A percentile compares a stretch with the other conserved stretches of the same genome.
phyloP scores from a whole-genome alignment of 2,113 vertebrate genomes.

The Pimephales promelas region DNA sequence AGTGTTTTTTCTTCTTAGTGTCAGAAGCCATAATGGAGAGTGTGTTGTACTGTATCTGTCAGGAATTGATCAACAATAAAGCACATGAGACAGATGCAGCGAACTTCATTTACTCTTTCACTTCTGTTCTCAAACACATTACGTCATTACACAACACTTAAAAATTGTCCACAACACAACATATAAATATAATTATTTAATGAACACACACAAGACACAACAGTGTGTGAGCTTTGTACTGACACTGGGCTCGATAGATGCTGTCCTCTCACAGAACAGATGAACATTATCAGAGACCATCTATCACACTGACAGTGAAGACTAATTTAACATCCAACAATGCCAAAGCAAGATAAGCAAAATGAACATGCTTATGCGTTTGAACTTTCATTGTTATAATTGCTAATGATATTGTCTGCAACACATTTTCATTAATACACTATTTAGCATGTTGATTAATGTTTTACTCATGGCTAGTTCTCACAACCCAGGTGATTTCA shows the following conservation, averaged over 20 bases:
- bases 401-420: not conserved
- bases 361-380: not conserved
- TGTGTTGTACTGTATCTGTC: too few relatives aligned
- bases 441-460: not conserved
- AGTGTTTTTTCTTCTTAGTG: not conserved
- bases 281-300: constrained; percentile 36
- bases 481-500: not conserved
- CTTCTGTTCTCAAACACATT: too few relatives aligned
- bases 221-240: constrained; percentile 11
- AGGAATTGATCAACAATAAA: too few relatives aligned
- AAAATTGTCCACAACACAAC: too few relatives aligned
- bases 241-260: constrained; percentile 12
- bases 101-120: too few relatives aligned
- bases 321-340: constrained; percentile 22
- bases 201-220: too few relatives aligned
- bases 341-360: constrained; percentile 1
- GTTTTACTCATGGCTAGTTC: not conserved
- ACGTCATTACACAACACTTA: too few relatives aligned
- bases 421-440: not conserved
- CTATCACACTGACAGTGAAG: constrained; percentile 28
- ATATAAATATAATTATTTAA: too few relatives aligned
- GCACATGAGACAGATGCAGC: too few relatives aligned
- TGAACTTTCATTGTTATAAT: not conserved
- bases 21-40: constrained; percentile 16
- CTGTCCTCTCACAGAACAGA: constrained; percentile 34